These are phyloP conservation scores for Synergus japonicus DNA, from an alignment of 2,888 invertebrate genomes.

Conservation along the genomic window DNA sequence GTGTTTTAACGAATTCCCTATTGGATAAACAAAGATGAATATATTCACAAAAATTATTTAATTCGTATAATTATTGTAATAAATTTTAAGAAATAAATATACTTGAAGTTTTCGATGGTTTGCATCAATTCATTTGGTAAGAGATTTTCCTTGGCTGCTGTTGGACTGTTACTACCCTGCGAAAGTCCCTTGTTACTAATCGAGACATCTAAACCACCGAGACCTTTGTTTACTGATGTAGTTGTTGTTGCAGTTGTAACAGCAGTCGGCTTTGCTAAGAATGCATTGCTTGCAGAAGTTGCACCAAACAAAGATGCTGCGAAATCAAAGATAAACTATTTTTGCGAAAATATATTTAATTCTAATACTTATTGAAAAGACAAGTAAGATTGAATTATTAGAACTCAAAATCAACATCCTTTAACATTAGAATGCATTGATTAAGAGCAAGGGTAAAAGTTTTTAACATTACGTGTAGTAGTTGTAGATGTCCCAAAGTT, in stretches of 20 bases:
- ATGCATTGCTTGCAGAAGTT: conserved; percentile 62
- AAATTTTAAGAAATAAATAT: conserved; percentile 62
- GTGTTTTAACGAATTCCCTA: conserved; percentile 88
- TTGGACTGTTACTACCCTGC: conserved; percentile 77
- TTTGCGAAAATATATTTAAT: too few relatives aligned
- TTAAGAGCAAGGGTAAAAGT: neutral
- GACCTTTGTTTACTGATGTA: conserved; percentile 79
- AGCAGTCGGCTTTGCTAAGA: conserved; percentile 65
- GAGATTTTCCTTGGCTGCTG: conserved; percentile 82
- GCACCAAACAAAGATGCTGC: conserved; percentile 68
- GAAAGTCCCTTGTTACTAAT: conserved; percentile 76
- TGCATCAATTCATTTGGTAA: conserved; percentile 88
- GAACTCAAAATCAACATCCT: too few relatives aligned
- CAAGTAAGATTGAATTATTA: too few relatives aligned
- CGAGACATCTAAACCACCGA: conserved; percentile 84
- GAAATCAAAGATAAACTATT: conserved; percentile 37
- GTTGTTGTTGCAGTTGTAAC: conserved; percentile 61
- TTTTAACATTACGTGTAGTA: conserved; percentile 59
- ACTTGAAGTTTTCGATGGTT: conserved; percentile 89
- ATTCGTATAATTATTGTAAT: conserved; percentile 24
- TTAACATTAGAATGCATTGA: neutral
- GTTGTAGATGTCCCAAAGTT: conserved; percentile 65
- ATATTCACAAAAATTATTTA: conserved; percentile 34
- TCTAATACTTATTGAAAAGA: too few relatives aligned
- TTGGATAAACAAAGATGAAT: neutral